These are phyloP conservation scores for Cydia amplana DNA, from an alignment of 1,140 invertebrate species.

Conservation along the genomic window DNA sequence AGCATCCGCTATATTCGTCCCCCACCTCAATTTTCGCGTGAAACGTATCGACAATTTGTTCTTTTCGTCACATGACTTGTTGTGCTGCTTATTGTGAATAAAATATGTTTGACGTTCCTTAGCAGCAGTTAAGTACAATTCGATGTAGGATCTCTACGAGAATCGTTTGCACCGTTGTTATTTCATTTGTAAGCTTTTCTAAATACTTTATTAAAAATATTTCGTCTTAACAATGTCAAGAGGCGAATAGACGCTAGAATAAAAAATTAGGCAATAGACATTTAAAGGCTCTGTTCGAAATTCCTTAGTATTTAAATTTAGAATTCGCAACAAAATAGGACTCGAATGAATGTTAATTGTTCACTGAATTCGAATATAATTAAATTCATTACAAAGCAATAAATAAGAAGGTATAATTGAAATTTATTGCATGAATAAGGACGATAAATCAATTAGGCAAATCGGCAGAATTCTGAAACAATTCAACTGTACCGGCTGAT, in stretches of 20 bases:
- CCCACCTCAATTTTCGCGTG: constrained; percentile 40
- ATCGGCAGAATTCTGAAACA: neutral
- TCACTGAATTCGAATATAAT: neutral
- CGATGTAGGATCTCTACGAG: neutral
- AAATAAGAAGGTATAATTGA: neutral
- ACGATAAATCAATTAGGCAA: neutral
- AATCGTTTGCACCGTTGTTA: too few relatives aligned
- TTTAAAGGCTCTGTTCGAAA: neutral
- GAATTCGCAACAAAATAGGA: neutral
- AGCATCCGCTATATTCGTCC: constrained; percentile 49
- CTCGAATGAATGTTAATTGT: neutral
- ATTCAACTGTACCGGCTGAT: neutral
- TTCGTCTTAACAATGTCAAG: neutral
- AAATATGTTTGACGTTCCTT: neutral
- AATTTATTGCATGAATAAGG: neutral
- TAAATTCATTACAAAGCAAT: neutral
- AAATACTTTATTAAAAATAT: neutral
- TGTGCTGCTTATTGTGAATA: neutral
- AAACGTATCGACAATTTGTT: constrained; percentile 30
- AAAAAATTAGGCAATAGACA: neutral
- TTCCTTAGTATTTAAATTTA: neutral
- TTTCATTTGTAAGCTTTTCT: neutral
- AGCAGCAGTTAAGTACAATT: neutral
- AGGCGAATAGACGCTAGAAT: neutral
- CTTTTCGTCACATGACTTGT: constrained; percentile 26